Percentiles rank a stretch among this genome's conserved stretches.
Conservation (phyloP, 2,797 vertebrate species). For the Cuculus canorus region DNA sequence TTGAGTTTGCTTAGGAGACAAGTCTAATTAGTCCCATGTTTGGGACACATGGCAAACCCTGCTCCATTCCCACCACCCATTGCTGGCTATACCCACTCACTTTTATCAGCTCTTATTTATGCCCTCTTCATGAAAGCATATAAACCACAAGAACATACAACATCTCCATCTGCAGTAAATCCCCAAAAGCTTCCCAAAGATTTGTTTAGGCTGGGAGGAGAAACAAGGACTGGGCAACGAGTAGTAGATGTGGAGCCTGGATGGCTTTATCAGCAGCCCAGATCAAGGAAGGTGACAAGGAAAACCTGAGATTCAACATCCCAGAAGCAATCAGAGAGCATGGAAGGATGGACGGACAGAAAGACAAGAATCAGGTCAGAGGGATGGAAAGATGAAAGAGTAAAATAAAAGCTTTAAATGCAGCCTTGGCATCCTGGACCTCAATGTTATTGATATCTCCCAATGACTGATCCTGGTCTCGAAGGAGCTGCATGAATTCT, state of each 20-base stretch:
- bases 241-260: background rate
- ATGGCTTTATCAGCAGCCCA: background rate
- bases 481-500: background rate
- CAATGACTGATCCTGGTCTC: background rate
- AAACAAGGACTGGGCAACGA: background rate
- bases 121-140: background rate
- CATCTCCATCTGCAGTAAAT: background rate
- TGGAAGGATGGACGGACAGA: background rate
- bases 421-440: background rate
- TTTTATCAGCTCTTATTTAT: background rate
- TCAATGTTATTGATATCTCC: background rate
- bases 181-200: background rate
- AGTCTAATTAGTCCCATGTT: background rate
- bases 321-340: background rate
- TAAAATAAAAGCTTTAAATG: background rate
- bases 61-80: background rate
- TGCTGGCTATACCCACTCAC: background rate
- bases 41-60: background rate
- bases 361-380: background rate
- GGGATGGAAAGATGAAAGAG: background rate
- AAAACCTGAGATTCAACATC: background rate
- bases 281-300: background rate
- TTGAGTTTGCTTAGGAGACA: background rate
- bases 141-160: background rate
- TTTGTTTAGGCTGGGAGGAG: background rate